Conservation (phyloP, 2,888 invertebrate genomes). For the Drosophila quinaria region DNA sequence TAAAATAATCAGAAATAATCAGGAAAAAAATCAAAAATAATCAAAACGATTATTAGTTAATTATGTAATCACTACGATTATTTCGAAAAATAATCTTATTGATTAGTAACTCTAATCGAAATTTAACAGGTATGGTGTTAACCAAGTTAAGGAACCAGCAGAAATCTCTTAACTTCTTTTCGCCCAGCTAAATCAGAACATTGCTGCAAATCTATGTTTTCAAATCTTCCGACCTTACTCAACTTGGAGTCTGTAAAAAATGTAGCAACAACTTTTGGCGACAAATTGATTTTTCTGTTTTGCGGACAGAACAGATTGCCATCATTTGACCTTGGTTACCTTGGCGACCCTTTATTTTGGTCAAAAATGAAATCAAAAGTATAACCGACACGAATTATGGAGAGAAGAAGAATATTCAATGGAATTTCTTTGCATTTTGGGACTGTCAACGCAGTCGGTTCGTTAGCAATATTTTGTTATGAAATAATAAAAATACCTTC, state of each 20-base stretch:
- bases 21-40: no score
- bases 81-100: no score
- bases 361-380: conserved; percentile 34
- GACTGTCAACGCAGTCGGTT: conserved; percentile 46
- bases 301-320: conserved; percentile 52
- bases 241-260: conserved; percentile 20
- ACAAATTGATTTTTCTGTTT: conserved; percentile 63
- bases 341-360: conserved; percentile 21
- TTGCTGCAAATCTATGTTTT: background rate
- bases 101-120: no score
- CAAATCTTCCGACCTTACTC: conserved; percentile 33
- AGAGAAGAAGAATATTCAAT: background rate
- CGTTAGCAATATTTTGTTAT: conserved; percentile 53
- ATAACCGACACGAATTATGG: conserved; percentile 15
- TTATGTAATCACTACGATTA: no score
- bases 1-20: no score
- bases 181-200: background rate
- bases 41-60: no score
- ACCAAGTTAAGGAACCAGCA: background rate
- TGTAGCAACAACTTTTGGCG: conserved; percentile 19
- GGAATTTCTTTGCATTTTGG: conserved; percentile 24
- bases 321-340: conserved; percentile 60
- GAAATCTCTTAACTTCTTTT: background rate
- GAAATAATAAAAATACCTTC: conserved; percentile 48
- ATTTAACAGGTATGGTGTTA: no score